Conservation (phyloP, 2,797 vertebrate genomes). For the Sebastes baramenuke region DNA sequence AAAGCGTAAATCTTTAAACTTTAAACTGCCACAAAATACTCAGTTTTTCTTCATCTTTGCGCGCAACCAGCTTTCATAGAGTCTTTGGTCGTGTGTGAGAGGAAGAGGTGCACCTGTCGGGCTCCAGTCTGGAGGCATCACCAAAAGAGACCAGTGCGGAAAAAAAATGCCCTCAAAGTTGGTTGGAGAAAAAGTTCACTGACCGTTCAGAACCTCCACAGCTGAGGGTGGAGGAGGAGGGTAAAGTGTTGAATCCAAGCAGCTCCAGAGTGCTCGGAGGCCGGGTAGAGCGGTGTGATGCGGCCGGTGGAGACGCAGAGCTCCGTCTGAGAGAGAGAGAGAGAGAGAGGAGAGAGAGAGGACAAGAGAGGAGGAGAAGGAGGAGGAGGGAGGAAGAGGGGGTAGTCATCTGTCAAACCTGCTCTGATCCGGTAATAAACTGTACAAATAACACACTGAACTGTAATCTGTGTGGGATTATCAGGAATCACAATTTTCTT, state of each 20-base stretch:
- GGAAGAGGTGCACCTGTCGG: not conserved
- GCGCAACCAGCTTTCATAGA: not conserved
- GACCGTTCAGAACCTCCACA: not conserved
- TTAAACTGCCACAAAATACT: not conserved
- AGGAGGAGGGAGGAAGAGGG: not conserved
- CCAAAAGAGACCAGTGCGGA: not conserved
- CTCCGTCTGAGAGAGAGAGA: not conserved
- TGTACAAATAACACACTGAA: not conserved
- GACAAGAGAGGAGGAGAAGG: not conserved
- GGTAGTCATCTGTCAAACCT: not conserved
- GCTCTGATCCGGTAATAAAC: not conserved
- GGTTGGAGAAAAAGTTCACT: not conserved
- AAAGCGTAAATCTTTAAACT: not conserved
- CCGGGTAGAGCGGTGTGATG: not conserved
- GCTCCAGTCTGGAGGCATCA: conserved; percentile 48
- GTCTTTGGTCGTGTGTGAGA: not conserved
- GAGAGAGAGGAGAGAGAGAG: not conserved
- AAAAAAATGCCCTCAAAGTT: not conserved
- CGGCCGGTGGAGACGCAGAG: not conserved
- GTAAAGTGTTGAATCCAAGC: not conserved
- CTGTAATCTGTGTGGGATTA: not conserved
- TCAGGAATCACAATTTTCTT: not conserved
- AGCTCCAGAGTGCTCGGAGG: not conserved
- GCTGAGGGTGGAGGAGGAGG: not conserved
- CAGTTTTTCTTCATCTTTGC: not conserved